Percentiles rank a stretch among this genome's conserved stretches.
Conservation (phyloP, 2,113 vertebrate genomes). For the Oncorhynchus keta region DNA sequence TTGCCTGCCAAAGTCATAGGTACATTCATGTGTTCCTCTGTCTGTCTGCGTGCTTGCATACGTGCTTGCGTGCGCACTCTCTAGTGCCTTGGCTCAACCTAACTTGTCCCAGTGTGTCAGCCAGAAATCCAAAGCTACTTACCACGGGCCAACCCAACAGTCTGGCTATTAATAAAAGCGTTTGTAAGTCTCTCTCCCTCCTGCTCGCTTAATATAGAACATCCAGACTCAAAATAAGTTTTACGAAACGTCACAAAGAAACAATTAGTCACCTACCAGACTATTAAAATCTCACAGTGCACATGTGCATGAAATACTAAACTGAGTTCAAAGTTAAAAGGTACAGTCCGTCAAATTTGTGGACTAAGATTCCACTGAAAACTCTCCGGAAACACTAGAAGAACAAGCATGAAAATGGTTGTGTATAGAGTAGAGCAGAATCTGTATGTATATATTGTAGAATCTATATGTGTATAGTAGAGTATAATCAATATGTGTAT, state of each 20-base stretch:
- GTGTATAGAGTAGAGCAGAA: no score
- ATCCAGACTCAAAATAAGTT: background rate
- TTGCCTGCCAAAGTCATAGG: slow-evolving; percentile 23
- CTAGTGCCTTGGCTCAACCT: slow-evolving; percentile 3
- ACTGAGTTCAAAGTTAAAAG: background rate
- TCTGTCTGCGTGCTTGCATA: background rate
- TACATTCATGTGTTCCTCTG: background rate
- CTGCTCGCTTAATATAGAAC: background rate
- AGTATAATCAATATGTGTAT: no score
- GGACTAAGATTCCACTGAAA: no score
- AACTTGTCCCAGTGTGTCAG: background rate
- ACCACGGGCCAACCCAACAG: slow-evolving; percentile 20
- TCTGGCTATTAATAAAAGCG: slow-evolving; percentile 24
- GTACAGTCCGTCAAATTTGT: background rate
- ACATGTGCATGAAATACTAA: background rate
- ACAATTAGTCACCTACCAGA: background rate
- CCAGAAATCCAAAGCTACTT: slow-evolving; percentile 37
- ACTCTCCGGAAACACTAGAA: no score
- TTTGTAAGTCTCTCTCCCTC: slow-evolving; percentile 30
- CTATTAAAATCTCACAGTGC: no score
- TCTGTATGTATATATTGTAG: no score
- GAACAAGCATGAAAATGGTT: no score
- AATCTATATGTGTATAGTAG: no score
- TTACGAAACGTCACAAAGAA: background rate
- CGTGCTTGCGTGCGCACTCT: background rate